These are phyloP conservation scores for Poeciliopsis occidentalis DNA, from an alignment of 2,113 vertebrate species.

Conservation along the genomic window DNA sequence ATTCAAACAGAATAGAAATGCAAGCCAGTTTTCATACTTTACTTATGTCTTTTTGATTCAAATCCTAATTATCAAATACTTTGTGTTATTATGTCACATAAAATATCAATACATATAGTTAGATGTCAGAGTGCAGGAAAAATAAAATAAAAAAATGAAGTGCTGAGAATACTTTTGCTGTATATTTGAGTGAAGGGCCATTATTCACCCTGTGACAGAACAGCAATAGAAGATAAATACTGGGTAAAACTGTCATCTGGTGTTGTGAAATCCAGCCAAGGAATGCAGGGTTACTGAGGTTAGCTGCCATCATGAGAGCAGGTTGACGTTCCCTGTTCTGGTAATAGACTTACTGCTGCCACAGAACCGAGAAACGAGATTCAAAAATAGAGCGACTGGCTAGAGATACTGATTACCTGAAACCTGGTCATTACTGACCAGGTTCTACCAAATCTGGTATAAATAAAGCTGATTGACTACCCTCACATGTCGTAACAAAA, in stretches of 20 bases:
- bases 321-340: conserved; percentile 38
- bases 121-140: not conserved
- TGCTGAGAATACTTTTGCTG: not conserved
- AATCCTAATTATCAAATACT: not conserved
- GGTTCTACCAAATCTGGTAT: no score
- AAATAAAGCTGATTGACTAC: no score
- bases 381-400: conserved; percentile 52
- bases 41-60: not conserved
- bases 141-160: not conserved
- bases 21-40: not conserved
- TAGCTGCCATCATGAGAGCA: conserved; percentile 34
- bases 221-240: not conserved
- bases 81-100: not conserved
- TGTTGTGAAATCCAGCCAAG: not conserved
- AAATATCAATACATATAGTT: not conserved
- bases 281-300: conserved; percentile 26
- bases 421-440: conserved; percentile 34
- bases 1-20: not conserved
- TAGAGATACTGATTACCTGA: conserved; percentile 14
- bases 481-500: not conserved
- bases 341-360: conserved; percentile 47
- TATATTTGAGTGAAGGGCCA: not conserved
- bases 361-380: conserved; percentile 37
- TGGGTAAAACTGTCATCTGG: not conserved
- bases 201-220: not conserved